Evolutionary conservation across 2,888 invertebrate species (phyloP).

Genomic region (Cryptocephalus moraei): DNA sequence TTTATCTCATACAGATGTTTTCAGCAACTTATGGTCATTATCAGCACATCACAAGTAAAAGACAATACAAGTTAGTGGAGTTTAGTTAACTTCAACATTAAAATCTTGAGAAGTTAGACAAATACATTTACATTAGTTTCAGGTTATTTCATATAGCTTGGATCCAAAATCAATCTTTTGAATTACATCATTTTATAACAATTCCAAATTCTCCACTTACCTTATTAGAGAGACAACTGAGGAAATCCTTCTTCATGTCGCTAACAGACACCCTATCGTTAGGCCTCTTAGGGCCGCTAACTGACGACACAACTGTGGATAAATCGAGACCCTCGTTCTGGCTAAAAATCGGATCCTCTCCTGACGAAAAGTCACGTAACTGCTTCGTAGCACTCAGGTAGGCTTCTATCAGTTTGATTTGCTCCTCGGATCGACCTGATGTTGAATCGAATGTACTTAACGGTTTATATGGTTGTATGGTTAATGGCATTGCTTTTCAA

Average conservation of each 20-base stretch:
- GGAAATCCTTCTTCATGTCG: constrained; percentile 86
- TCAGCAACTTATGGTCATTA: no score
- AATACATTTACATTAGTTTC: no score
- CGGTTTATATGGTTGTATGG: background rate
- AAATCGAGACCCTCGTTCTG: constrained; percentile 80
- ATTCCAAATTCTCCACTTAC: constrained; percentile 40
- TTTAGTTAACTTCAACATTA: no score
- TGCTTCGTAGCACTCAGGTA: constrained; percentile 76
- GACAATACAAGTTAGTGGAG: no score
- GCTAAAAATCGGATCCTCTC: constrained; percentile 73
- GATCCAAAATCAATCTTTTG: no score
- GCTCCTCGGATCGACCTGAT: constrained; percentile 67
- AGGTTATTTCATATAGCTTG: no score
- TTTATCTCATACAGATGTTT: no score
- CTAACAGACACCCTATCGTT: constrained; percentile 89
- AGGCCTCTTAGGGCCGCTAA: constrained; percentile 94
- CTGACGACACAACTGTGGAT: constrained; percentile 80
- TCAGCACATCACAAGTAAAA: no score
- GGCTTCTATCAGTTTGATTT: constrained; percentile 65
- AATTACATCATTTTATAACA: no score
- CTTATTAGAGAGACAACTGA: constrained; percentile 73
- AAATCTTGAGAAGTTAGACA: no score
- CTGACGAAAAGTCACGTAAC: constrained; percentile 70
- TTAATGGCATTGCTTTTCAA: background rate
- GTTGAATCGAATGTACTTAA: background rate